phyloP scores from a whole-genome alignment of 1,140 invertebrate species.

The Pogonus chalceus region DNA sequence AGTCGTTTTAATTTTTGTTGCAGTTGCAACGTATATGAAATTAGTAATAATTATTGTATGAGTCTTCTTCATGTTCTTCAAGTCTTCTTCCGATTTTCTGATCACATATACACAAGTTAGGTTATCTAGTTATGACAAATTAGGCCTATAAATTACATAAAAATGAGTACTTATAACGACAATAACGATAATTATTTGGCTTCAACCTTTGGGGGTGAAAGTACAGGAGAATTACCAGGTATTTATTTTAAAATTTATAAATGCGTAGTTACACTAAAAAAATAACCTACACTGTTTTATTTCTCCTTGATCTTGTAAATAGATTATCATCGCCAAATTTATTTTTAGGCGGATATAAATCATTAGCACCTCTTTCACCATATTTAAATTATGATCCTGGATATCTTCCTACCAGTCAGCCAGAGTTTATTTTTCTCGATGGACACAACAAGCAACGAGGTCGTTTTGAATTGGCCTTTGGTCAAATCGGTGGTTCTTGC shows the following conservation, averaged over 20 bases:
- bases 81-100: too few relatives aligned
- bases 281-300: neutral
- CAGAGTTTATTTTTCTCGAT: conserved; percentile 90
- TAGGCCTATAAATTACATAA: neutral
- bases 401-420: conserved; percentile 68
- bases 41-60: too few relatives aligned
- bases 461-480: conserved; percentile 81
- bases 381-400: conserved; percentile 88
- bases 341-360: conserved; percentile 26
- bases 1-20: too few relatives aligned
- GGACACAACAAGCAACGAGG: conserved; percentile 70
- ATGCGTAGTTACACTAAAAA: conserved; percentile 12
- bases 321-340: neutral
- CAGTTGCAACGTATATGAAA: too few relatives aligned
- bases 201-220: conserved; percentile 15
- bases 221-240: conserved; percentile 18
- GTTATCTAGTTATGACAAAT: neutral
- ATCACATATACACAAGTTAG: too few relatives aligned
- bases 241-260: conserved; percentile 12
- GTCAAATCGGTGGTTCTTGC: conserved; percentile 82
- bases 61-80: too few relatives aligned
- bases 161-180: conserved; percentile 12
- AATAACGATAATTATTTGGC: conserved; percentile 23
- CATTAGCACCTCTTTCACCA: conserved; percentile 56
- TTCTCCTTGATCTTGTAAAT: neutral